Evolutionary conservation across 2,888 invertebrate species (phyloP), one percentile per base, ranked within the genome.

Genomic region (Spodoptera littoralis): DNA sequence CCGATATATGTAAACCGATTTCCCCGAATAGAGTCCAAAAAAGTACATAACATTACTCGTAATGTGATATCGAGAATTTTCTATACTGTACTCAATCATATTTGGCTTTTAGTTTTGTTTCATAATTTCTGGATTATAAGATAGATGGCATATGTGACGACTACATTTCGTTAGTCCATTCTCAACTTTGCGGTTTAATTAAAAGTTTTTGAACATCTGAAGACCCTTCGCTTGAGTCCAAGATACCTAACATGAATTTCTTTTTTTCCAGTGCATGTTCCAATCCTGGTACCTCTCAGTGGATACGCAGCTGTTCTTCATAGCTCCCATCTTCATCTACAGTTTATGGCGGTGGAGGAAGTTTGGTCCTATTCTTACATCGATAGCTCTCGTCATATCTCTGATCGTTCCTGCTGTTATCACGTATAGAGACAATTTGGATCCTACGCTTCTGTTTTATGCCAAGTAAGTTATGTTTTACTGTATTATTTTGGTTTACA

Each of bases 251-350:
- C 4, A 0, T 2, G 2, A 11, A 27, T 24, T 52, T 65, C 77
- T 58, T 22, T 92, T 95, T 74, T 93, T 95, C 60, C 92, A 96
- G 96, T 96, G 96, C 76, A 96, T 96, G 96, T 96, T 96, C 88
- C 96, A 96, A 87, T 96, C 96, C 0, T 97, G 96, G 96, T 96
- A 96, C 79, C 90, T 97, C 1, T 93, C 95, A 5, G 96, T 96
- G 49, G 96, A 96, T 71, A 96, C 96, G 0, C 96, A 96, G 83
- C 83, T 96, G 55, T 96, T 96, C 88, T 94, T 97, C 79, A 81
- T 97, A 48, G 96, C 97, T 0, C 96, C 97, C 0, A 88, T 96
- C 49, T 92, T 96, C 58, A 96, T 97, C 72, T 96, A 95, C 86
- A 94, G 96, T n/a, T 85, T 97, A 13, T 96, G 96, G 96, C 95